phyloP scores from a whole-genome alignment of 2,888 invertebrate species.

The Eilema caniola region DNA sequence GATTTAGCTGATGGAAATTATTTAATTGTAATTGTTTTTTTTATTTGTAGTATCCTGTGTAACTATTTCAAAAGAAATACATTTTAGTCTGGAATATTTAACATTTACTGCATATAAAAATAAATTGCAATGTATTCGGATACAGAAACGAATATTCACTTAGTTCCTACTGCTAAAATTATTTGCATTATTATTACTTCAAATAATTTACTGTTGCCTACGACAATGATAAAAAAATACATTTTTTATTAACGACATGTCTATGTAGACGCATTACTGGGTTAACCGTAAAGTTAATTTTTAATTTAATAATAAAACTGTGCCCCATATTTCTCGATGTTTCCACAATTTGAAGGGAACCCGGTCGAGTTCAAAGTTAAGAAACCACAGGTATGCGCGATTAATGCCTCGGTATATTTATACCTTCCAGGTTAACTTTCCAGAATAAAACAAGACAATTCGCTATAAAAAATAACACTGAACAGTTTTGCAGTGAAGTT shows the following conservation, averaged over 20 bases:
- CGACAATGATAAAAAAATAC: too few species aligned
- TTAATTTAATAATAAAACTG: too few species aligned
- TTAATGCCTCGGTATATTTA: neutral
- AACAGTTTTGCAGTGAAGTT: too few species aligned
- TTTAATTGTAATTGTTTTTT: conserved; percentile 21
- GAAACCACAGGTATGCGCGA: neutral
- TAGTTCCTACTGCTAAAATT: too few species aligned
- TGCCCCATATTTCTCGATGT: neutral
- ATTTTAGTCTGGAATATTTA: neutral
- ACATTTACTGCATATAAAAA: neutral
- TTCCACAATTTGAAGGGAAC: neutral
- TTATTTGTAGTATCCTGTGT: neutral
- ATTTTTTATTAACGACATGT: too few species aligned
- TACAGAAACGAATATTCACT: neutral
- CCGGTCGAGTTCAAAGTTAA: neutral
- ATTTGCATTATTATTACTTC: too few species aligned
- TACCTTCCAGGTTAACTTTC: neutral
- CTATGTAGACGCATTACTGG: too few species aligned
- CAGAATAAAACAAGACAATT: too few species aligned
- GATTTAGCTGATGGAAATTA: conserved; percentile 26
- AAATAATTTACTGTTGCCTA: too few species aligned
- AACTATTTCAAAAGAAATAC: neutral
- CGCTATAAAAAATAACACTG: too few species aligned
- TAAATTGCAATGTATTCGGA: neutral
- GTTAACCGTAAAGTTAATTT: too few species aligned